A percentile compares a stretch with the other conserved stretches of the same genome.
Conservation (phyloP, 2,797 vertebrate genomes). For the Melanotaenia trifasciata region DNA sequence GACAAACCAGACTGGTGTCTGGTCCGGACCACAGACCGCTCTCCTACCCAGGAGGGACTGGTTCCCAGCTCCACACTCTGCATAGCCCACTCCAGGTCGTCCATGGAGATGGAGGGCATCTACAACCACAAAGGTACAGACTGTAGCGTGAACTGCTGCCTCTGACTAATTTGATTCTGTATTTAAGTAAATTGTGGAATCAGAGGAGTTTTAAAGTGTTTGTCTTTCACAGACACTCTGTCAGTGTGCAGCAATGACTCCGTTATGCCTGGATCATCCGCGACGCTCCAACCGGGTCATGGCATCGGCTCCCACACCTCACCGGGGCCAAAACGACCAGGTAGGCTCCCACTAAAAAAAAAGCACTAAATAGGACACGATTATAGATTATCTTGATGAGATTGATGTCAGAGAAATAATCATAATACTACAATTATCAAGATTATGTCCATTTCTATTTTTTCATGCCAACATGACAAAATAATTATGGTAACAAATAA, state of each 20-base stretch:
- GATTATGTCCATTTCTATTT: no score
- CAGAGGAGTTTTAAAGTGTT: not conserved
- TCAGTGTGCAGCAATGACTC: conserved; percentile 97
- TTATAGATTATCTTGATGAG: no score
- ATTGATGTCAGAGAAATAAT: no score
- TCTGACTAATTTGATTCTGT: not conserved
- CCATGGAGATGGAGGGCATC: conserved; percentile 99
- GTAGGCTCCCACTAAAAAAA: conserved; percentile 37
- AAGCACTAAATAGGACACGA: no score
- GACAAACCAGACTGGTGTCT: conserved; percentile 98
- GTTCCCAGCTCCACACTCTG: conserved; percentile 96
- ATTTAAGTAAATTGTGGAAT: not conserved
- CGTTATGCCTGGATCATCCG: conserved; percentile 93
- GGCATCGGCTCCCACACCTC: conserved; percentile 94
- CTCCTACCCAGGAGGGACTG: conserved; percentile 93
- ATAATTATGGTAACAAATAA: no score
- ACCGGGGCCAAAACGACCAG: conserved; percentile 94
- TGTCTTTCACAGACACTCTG: conserved; percentile 86
- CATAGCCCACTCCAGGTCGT: conserved; percentile 97
- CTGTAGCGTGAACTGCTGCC: not conserved
- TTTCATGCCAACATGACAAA: no score
- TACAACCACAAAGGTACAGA: conserved; percentile 96
- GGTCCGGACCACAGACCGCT: conserved; percentile 95
- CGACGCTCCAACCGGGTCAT: conserved; percentile 92
- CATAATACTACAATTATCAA: no score